A percentile compares a stretch with the other conserved stretches of the same genome.
Evolutionary conservation across 2,113 vertebrate genomes (phyloP).

Genomic region (Micronycteris hirsuta): DNA sequence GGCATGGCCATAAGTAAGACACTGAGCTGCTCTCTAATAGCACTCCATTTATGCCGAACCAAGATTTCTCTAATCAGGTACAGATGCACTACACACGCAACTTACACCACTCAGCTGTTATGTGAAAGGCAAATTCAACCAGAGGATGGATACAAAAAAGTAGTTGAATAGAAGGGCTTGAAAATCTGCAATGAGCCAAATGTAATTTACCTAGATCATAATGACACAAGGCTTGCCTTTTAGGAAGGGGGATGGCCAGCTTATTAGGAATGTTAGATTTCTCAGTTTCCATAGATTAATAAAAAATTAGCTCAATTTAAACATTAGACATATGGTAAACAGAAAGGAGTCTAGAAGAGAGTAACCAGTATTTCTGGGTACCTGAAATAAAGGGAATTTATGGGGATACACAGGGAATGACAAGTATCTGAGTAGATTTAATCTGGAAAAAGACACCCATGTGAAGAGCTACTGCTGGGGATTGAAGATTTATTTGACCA

Average conservation of each 20-base stretch:
- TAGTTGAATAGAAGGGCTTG: neutral
- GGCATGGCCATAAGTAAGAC: too few species aligned
- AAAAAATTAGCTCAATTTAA: neutral
- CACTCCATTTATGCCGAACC: neutral
- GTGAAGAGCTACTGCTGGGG: neutral
- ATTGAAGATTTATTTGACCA: neutral
- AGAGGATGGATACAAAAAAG: neutral
- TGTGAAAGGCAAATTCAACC: neutral
- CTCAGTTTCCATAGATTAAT: neutral
- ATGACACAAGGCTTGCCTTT: neutral
- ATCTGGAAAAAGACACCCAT: neutral
- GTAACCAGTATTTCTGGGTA: neutral
- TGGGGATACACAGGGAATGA: neutral
- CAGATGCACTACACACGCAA: neutral
- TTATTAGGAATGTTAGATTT: neutral
- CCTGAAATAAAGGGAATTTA: neutral
- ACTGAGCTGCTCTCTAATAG: neutral
- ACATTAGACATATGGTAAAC: neutral
- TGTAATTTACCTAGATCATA: neutral
- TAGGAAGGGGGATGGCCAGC: neutral
- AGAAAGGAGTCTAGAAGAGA: neutral
- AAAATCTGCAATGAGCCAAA: neutral
- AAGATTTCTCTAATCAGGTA: neutral
- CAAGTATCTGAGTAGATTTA: neutral
- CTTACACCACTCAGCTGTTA: neutral